Conservation (phyloP, 2,113 vertebrate genomes). For the Jacana jacana region DNA sequence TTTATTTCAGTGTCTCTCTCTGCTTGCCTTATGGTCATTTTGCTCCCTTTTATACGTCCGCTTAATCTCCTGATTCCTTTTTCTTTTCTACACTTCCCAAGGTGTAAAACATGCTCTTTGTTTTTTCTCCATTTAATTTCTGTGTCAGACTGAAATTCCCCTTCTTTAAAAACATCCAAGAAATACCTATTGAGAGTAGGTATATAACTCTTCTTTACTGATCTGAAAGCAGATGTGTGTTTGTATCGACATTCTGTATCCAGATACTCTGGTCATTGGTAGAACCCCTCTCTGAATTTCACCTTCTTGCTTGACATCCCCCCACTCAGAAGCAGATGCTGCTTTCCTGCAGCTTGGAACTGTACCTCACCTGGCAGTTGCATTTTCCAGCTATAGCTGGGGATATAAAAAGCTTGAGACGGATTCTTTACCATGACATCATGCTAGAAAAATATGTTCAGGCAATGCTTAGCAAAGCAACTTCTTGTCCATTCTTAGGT, state of each 20-base stretch:
- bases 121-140: neutral
- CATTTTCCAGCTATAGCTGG: fast-evolving
- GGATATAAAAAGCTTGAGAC: neutral
- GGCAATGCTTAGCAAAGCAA: neutral
- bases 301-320: neutral
- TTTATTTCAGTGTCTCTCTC: neutral
- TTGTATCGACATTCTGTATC: neutral
- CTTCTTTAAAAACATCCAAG: neutral
- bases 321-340: neutral
- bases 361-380: neutral
- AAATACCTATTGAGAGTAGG: neutral
- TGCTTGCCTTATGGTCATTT: neutral
- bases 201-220: neutral
- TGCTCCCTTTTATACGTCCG: neutral
- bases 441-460: neutral
- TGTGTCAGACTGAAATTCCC: neutral
- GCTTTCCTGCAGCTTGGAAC: neutral
- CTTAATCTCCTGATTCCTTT: neutral
- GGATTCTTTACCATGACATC: neutral
- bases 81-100: neutral
- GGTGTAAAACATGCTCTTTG: neutral
- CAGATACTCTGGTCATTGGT: neutral
- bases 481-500: neutral
- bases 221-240: neutral
- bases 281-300: neutral